phyloP scores from a whole-genome alignment of 2,113 vertebrate species.

The Brachyistius frenatus region DNA sequence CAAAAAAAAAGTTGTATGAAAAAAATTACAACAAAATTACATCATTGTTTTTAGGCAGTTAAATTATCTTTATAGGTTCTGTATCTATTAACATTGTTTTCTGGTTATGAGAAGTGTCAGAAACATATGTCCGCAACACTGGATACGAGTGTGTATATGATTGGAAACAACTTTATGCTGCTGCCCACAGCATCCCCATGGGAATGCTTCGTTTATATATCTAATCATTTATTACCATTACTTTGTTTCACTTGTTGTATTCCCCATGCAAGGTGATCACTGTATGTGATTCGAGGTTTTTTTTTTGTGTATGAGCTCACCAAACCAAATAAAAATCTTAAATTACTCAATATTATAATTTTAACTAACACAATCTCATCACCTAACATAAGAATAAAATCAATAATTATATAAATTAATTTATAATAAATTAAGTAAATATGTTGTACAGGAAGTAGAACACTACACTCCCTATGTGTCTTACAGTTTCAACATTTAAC shows the following conservation, averaged over 20 bases:
- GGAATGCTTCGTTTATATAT: background rate
- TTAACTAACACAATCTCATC: too few relatives aligned
- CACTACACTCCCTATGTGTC: background rate
- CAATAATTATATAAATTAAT: background rate
- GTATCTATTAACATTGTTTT: background rate
- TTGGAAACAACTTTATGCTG: background rate
- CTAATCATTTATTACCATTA: background rate
- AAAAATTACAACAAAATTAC: background rate
- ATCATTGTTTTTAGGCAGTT: background rate
- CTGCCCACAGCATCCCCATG: background rate
- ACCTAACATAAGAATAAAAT: too few relatives aligned
- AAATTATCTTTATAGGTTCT: background rate
- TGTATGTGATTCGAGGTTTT: background rate
- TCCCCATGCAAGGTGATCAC: background rate
- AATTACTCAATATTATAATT: background rate
- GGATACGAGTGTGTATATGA: background rate
- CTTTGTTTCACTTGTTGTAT: conserved; percentile 3
- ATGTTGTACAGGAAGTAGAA: background rate
- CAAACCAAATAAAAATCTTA: background rate
- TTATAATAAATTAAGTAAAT: background rate
- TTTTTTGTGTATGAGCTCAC: background rate
- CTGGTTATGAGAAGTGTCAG: background rate
- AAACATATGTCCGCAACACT: background rate
- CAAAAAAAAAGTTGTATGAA: background rate
- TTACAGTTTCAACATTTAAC: background rate